These are phyloP conservation scores for Chirona hameri DNA, from an alignment of 2,888 invertebrate species.

Conservation along the genomic window DNA sequence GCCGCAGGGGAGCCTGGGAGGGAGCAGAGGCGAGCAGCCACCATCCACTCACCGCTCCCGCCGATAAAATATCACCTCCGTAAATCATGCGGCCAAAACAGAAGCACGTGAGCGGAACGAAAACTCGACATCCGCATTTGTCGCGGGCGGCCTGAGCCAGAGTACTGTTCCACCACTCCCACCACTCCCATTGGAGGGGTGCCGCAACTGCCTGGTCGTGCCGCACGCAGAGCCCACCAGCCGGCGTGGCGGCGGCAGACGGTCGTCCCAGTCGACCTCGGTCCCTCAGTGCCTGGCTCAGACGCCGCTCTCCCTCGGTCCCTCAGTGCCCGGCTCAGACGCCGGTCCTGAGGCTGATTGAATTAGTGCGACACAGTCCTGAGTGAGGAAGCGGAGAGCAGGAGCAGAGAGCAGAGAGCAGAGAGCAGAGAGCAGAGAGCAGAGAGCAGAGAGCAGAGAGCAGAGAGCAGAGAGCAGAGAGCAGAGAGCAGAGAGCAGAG, in stretches of 20 bases:
- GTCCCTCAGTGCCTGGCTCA: conserved; percentile 28
- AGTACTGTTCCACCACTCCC: not conserved
- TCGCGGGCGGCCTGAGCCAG: not conserved
- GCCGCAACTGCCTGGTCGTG: not conserved
- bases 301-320: conserved; percentile 1
- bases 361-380: not conserved
- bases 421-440: no score
- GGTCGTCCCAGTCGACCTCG: conserved; percentile 3
- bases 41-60: not conserved
- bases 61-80: not conserved
- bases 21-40: no score
- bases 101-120: not conserved
- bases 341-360: not conserved
- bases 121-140: not conserved
- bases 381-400: not conserved
- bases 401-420: no score
- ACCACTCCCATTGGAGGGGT: no score
- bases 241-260: not conserved
- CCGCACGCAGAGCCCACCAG: not conserved
- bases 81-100: not conserved
- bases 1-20: no score
- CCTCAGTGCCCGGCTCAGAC: conserved; percentile 7
- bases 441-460: no score
- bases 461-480: no score
- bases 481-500: no score